Evolutionary conservation across 1,140 invertebrate species (phyloP).

Genomic region (Papilio machaon): DNA sequence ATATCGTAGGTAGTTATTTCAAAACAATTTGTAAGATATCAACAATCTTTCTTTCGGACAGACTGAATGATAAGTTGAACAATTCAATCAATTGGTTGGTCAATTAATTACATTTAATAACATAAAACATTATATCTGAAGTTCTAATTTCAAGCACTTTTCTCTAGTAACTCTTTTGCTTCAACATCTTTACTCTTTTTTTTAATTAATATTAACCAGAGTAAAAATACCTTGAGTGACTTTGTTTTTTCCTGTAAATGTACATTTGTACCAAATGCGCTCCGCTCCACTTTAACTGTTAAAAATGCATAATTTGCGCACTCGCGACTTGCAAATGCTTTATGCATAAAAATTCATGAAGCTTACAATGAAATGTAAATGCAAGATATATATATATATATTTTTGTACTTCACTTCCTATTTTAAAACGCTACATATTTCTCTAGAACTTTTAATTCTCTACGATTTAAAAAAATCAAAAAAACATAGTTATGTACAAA

Average conservation of each 20-base stretch:
- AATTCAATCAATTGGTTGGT: too few species aligned
- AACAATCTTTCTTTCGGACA: background rate
- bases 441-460: background rate
- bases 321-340: slow-evolving; percentile 19
- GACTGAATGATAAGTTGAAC: background rate
- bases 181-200: background rate
- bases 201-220: background rate
- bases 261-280: slow-evolving; percentile 16
- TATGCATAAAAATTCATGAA: slow-evolving; percentile 24
- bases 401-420: background rate
- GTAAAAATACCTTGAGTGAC: background rate
- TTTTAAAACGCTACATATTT: background rate
- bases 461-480: background rate
- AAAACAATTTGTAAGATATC: too few species aligned
- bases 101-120: too few species aligned
- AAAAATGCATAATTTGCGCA: slow-evolving; percentile 21
- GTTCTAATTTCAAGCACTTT: background rate
- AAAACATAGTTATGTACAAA: too few species aligned
- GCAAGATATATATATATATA: background rate
- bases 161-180: background rate
- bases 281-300: slow-evolving; percentile 10
- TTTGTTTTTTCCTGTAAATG: background rate
- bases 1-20: too few species aligned
- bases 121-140: background rate
- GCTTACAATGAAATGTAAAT: slow-evolving; percentile 7